phyloP scores from a whole-genome alignment of 2,113 vertebrate genomes.

The Mormoops blainvillei region DNA sequence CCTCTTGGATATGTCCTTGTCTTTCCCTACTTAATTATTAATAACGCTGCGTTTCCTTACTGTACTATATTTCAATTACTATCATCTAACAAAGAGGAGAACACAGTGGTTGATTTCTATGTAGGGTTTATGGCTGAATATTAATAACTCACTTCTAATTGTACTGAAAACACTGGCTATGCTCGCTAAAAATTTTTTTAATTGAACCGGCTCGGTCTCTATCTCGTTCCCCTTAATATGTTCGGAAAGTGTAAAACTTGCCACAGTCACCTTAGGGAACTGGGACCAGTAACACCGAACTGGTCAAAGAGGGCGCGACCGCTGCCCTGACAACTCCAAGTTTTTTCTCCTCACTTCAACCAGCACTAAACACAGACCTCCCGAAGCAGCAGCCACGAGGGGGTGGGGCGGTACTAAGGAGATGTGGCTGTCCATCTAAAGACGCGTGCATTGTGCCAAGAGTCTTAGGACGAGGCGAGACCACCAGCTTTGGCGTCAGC shows the following conservation, averaged over 20 bases:
- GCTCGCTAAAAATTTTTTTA: background rate
- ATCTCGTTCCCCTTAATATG: background rate
- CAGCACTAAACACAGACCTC: background rate
- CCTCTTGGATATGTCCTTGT: constrained; percentile 20
- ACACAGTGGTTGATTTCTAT: background rate
- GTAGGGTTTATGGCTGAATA: background rate
- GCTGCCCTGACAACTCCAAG: background rate
- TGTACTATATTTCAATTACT: constrained; percentile 10
- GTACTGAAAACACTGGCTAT: background rate
- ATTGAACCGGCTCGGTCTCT: background rate
- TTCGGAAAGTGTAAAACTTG: background rate
- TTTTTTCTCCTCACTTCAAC: background rate
- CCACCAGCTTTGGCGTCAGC: background rate
- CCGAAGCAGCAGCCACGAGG: background rate
- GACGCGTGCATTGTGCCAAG: background rate
- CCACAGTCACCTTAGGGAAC: background rate
- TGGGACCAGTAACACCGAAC: background rate
- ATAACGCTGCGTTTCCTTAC: constrained; percentile 9
- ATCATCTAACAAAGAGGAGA: constrained; percentile 47
- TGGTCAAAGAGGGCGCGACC: constrained; percentile 4
- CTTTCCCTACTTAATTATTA: constrained; percentile 44
- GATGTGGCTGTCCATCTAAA: background rate
- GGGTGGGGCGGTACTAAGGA: background rate
- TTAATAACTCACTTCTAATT: background rate
- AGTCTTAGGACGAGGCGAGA: background rate